Base-by-base conservation (phyloP, 2,113 vertebrate genomes). In the Thalassoma bifasciatum region DNA sequence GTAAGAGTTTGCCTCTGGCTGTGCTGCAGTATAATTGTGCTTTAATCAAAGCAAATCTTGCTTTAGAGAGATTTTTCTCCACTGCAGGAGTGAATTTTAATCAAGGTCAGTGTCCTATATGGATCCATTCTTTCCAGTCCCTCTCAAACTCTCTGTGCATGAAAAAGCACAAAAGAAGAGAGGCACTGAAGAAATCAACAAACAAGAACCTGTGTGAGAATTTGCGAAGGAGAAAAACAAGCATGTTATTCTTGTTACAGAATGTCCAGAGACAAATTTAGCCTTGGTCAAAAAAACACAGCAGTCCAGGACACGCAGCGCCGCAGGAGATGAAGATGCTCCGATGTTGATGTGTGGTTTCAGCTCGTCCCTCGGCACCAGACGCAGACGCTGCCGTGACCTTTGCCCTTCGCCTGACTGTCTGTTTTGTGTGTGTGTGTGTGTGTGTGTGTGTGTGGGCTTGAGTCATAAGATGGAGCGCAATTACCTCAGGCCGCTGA, bases 241-340 rank as follows among this genome's bases (percentile, higher is more conserved):
- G 34, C 53, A 47, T 47, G 40, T 63, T 70, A 60, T 78, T 78
- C 63, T 6, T 75, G 76, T 64, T 79, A 57, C 30, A 63, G 59
- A 69, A 62, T 79, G 66, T 86, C 54, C 75, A 11, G 36, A 86
- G 74, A 65, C 42, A 81, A 82, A 87, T 79, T 84, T 77, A 86
- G 74, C 84, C 52, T 75, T 51, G 71, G 47, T 78, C 60, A 34
- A 74, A 66, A 62, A 72, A 60, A 83, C 72, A 81, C 68, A 50
- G 3, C 30, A 66, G 79, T 61, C 14, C 7, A 76, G 84, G 67
- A 87, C 72, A 40, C 57, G 23, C 52, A 59, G 46, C 40, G 83
- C 85, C 36, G 50, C 65, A 76, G 82, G 88, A 84, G 6, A 30
- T 42, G 78, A 81, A 82, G 81, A 83, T 75, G 78, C 75, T 82